These are phyloP conservation scores for Zoanthus sociatus DNA, from an alignment of 92 coral and sea anemone species.

Conservation along the genomic window DNA sequence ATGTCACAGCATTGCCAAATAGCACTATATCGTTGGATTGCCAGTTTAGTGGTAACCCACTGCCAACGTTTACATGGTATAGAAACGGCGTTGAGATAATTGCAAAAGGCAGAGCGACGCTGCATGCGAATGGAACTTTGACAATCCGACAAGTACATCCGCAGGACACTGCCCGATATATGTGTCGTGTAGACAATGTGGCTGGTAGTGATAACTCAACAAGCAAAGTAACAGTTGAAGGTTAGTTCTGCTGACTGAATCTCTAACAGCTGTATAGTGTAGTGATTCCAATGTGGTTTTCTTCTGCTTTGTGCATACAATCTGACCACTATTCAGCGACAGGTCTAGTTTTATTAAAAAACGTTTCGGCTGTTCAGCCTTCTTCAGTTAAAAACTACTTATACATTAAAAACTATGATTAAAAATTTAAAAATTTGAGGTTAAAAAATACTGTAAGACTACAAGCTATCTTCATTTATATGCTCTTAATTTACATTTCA, in stretches of 20 bases:
- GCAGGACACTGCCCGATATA: slow-evolving; percentile 50
- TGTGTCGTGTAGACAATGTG: slow-evolving; percentile 42
- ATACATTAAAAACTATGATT: too few species aligned
- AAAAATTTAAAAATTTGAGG: too few species aligned
- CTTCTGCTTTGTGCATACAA: too few species aligned
- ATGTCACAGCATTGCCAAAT: slow-evolving; percentile 67
- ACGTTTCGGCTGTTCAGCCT: too few species aligned
- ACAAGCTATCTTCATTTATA: too few species aligned
- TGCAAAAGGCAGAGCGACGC: slow-evolving; percentile 27
- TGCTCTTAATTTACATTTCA: too few species aligned
- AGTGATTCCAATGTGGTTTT: too few species aligned
- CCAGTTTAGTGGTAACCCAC: slow-evolving; percentile 37
- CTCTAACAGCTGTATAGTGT: too few species aligned
- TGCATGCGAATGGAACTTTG: slow-evolving; percentile 39
- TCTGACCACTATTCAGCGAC: too few species aligned
- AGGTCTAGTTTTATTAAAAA: too few species aligned
- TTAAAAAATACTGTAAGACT: too few species aligned
- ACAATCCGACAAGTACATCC: slow-evolving; percentile 21
- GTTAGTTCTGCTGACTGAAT: not conserved
- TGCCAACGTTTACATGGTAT: slow-evolving; percentile 57
- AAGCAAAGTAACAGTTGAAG: slow-evolving; percentile 29
- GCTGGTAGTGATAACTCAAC: slow-evolving; percentile 52
- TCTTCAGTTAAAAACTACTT: too few species aligned
- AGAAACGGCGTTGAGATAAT: slow-evolving; percentile 54
- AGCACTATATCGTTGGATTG: slow-evolving; percentile 60